Evolutionary conservation across 1,140 invertebrate genomes (phyloP), one percentile per base, ranked within the genome.

Genomic region (Tetragonula clypearis): DNA sequence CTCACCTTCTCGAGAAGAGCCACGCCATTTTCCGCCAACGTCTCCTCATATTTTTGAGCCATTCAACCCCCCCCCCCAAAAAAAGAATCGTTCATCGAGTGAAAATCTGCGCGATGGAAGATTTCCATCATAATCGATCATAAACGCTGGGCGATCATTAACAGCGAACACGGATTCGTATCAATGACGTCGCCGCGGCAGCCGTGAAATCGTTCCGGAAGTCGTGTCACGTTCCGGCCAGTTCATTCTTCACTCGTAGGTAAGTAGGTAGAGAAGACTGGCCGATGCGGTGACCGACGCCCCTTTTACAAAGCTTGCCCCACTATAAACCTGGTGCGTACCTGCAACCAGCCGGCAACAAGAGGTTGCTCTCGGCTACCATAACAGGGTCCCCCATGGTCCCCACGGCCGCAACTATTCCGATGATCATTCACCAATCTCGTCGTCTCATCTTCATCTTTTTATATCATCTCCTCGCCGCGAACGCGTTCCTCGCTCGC

Each of bases 171-270:
- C 41, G 56, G 82, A 84, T 35, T 60, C n/a, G 83, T 65, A 79
- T 82, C 78, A 66, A 55, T 82, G 85, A 86, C 85, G 69, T 79
- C 81, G 69, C 84, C 81, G 84, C 58, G n/a, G 81, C 9, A 35
- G 58, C 53, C 66, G 58, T 66, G 30, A 72, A 66, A 85, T 68
- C 78, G 69, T 65, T 87, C 23, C 86, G 82, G 82, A 84, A 85
- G 82, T 87, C 83, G 69, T 66, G 15, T 87, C 83, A 87, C 86
- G 86, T 87, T 60, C 77, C 71, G 35, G 58, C 62, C 76, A 87
- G 82, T 87, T 87, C 83, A 87, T 87, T 87, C 86, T 84, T 87
- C 77, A 80, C 60, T 87, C 49, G 85, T 84, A 84, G 85, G 78
- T 75, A 81, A 72, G 80, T 77, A 81, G 72, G 80, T 77, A 77